Evolutionary conservation across 37 sponge, comb jelly and placozoan species (phyloP), one percentile per base, ranked within the genome.

Genomic region (Agelas oroides): DNA sequence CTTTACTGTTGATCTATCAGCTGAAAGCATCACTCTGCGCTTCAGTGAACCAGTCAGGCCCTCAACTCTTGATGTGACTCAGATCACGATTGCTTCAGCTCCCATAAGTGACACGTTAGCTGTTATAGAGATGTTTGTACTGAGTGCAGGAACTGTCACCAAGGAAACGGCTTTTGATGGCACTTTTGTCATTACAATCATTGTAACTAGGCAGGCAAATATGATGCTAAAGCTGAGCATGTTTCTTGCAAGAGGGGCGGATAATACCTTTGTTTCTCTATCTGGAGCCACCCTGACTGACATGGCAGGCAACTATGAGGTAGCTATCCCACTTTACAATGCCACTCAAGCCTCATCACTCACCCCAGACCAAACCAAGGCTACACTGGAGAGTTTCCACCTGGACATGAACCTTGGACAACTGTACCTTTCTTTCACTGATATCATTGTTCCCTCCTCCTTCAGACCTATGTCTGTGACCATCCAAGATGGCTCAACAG

Each of bases 1-100:
- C 2, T 94, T 91, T 39, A 40, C 56, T 15, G 65, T 96, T 19
- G 94, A 96, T 65, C 78, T 93, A 0, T 76, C 84, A 15, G 34
- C 73, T 5, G 91, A 96, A 23, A 59, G 65, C 2, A 30, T 96
- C 23, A 72, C 57, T 2, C 74, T 96, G n/a, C 25, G 74, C 5
- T 94, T 96, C 72, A 76, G 85, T 88, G 97, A 96, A 66, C 94
- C 94, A 0, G 75, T 96, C 21, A 65, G 97, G 27, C 89, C 90
- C 23, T 88, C 90, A 30, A 75, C 86, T 25, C 77, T 94, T 33
- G 90, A 94, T 70, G 81, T 83, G 5, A 75, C 85, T 32, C 76
- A 89, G 65, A 73, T 96, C 28, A 79, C 87, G 16, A 30, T 96
- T 18, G 80, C 77, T 12, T 88, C 89, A 36, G 34, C 60, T 39